These are phyloP conservation scores for Falco peregrinus DNA, from an alignment of 2,797 vertebrate species.

Conservation along the genomic window DNA sequence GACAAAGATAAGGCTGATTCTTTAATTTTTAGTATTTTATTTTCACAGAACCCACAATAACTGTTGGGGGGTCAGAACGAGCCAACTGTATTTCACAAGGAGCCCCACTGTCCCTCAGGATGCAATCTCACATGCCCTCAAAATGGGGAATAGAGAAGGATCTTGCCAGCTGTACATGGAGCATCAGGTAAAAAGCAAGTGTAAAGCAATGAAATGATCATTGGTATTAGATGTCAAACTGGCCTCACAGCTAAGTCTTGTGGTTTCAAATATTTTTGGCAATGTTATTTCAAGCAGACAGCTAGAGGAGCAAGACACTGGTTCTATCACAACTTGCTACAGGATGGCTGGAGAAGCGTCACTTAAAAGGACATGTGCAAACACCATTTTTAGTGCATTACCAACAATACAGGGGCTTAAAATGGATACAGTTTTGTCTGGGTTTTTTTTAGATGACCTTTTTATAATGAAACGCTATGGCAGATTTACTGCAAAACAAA, in stretches of 20 bases:
- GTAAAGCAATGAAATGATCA: not conserved
- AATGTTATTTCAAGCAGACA: not conserved
- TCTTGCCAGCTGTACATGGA: not conserved
- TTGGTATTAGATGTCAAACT: not conserved
- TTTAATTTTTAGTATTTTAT: not conserved
- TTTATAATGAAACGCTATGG: not conserved
- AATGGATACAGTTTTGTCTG: accelerated
- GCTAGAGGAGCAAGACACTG: not conserved
- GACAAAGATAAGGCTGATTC: not conserved
- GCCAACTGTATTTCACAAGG: not conserved
- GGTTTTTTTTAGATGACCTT: not conserved
- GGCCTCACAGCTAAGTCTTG: not conserved
- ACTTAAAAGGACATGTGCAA: not conserved
- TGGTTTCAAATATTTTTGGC: not conserved
- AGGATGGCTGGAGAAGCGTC: not conserved
- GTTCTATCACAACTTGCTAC: not conserved
- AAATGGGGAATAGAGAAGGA: not conserved
- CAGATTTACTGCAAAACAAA: not conserved
- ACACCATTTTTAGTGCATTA: not conserved
- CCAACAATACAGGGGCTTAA: not conserved
- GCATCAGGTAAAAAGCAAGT: not conserved
- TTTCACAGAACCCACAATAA: not conserved
- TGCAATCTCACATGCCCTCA: not conserved
- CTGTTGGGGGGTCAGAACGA: not conserved
- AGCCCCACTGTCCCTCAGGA: not conserved